Evolutionary conservation across 2,113 vertebrate genomes (phyloP).

Genomic region (Taurulus bubalis): DNA sequence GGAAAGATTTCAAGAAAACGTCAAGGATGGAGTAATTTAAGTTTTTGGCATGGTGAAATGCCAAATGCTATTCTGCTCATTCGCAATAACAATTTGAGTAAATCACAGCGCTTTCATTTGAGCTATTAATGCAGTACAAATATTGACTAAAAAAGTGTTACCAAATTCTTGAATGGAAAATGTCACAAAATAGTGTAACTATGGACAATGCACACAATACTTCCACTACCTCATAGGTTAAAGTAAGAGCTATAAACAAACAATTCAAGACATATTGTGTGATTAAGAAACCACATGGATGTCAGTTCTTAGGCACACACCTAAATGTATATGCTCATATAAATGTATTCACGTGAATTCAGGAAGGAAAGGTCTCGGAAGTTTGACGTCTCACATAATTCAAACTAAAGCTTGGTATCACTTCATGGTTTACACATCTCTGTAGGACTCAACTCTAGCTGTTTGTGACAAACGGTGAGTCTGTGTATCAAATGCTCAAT

Average conservation of each 20-base stretch:
- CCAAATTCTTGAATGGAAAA: conserved; percentile 39
- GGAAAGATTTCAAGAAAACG: conserved; percentile 48
- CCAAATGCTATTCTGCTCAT: conserved; percentile 25
- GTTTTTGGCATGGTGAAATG: conserved; percentile 18
- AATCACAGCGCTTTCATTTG: conserved; percentile 27
- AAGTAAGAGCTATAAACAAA: conserved; percentile 33
- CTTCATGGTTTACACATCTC: conserved; percentile 37
- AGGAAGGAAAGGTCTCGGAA: conserved; percentile 45
- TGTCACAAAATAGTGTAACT: conserved; percentile 1
- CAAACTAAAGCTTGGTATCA: conserved; percentile 31
- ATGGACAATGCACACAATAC: conserved; percentile 37
- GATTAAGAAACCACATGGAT: conserved; percentile 57
- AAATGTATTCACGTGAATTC: conserved; percentile 35
- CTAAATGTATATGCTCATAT: conserved; percentile 34
- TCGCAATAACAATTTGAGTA: conserved; percentile 15
- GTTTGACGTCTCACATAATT: conserved; percentile 30
- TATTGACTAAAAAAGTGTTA: conserved; percentile 30
- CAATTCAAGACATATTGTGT: conserved; percentile 39
- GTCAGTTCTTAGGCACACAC: conserved; percentile 24
- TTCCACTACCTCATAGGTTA: conserved; percentile 31
- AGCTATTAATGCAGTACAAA: conserved; percentile 31
- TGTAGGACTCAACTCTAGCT: neutral
- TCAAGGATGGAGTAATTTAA: conserved; percentile 36
- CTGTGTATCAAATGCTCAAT: conserved; percentile 30
- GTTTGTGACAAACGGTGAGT: conserved; percentile 1